phyloP scores from a whole-genome alignment of 2,888 invertebrate species.

The Callyntrura guangdongensis region DNA sequence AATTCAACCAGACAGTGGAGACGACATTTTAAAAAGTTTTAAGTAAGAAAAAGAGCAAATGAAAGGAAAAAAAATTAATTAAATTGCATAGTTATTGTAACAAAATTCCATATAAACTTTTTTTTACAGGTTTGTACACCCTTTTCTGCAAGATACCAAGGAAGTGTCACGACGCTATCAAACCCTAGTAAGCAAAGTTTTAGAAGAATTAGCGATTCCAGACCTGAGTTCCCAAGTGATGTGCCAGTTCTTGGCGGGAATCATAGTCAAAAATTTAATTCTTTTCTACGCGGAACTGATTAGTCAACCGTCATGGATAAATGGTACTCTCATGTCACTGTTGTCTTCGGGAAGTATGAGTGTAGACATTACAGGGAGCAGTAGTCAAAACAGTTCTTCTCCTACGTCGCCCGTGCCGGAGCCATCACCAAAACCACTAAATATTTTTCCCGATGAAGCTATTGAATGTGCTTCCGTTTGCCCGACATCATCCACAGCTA shows the following conservation, averaged over 20 bases:
- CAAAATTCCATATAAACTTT: neutral
- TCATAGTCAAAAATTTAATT: conserved; percentile 83
- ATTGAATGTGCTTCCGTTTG: conserved; percentile 55
- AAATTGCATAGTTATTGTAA: neutral
- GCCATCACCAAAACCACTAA: conserved; percentile 63
- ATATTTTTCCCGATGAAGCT: conserved; percentile 62
- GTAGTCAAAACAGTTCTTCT: conserved; percentile 80
- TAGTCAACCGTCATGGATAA: conserved; percentile 83
- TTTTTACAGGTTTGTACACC: conserved; percentile 80
- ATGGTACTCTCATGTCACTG: conserved; percentile 79
- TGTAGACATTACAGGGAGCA: conserved; percentile 79
- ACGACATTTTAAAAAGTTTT: conserved; percentile 77
- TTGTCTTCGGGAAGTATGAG: conserved; percentile 78
- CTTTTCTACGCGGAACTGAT: conserved; percentile 83
- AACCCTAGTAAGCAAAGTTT: conserved; percentile 76
- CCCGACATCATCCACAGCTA: conserved; percentile 53
- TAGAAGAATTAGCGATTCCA: conserved; percentile 81
- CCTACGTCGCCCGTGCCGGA: conserved; percentile 78
- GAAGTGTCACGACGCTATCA: conserved; percentile 82
- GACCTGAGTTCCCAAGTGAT: conserved; percentile 82
- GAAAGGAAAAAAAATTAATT: neutral
- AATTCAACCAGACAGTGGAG: conserved; percentile 38
- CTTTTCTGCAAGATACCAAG: conserved; percentile 78
- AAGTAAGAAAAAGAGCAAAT: conserved; percentile 63
- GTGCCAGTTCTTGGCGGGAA: conserved; percentile 84